Conservation (phyloP, 2,888 invertebrate genomes). For the Caenorhabditis imperialis region DNA sequence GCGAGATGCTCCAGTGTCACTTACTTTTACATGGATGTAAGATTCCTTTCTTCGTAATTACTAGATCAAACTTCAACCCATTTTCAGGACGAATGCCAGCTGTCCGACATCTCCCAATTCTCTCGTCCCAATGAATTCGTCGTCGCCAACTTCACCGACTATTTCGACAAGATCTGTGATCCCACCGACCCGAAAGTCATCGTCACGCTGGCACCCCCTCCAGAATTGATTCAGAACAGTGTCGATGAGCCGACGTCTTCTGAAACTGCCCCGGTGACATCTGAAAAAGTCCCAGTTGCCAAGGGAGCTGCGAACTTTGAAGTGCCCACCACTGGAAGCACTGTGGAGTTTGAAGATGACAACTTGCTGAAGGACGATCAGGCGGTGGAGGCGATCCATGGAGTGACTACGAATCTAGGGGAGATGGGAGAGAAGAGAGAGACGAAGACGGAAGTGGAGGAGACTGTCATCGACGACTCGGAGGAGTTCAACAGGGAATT, state of each 20-base stretch:
- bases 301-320: constrained; percentile 48
- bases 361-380: constrained; percentile 38
- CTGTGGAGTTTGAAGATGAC: constrained; percentile 35
- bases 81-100: constrained; percentile 74
- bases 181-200: constrained; percentile 47
- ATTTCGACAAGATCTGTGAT: constrained; percentile 73
- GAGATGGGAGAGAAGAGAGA: constrained; percentile 27
- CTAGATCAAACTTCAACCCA: background rate
- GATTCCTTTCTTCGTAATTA: too few relatives aligned
- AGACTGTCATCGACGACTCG: constrained; percentile 60
- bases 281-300: constrained; percentile 21
- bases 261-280: constrained; percentile 8
- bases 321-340: constrained; percentile 26
- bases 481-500: constrained; percentile 46
- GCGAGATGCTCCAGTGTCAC: constrained; percentile 77
- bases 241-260: constrained; percentile 27
- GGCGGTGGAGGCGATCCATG: constrained; percentile 33
- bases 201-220: constrained; percentile 6
- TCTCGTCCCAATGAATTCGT: constrained; percentile 71
- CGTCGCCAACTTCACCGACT: constrained; percentile 69
- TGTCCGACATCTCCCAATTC: constrained; percentile 71
- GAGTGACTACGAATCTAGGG: constrained; percentile 31
- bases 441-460: constrained; percentile 39
- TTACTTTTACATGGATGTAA: constrained; percentile 64
- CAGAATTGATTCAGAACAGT: constrained; percentile 32